Base-by-base conservation (phyloP, 2,113 vertebrate species). In the Eptatretus burgeri region DNA sequence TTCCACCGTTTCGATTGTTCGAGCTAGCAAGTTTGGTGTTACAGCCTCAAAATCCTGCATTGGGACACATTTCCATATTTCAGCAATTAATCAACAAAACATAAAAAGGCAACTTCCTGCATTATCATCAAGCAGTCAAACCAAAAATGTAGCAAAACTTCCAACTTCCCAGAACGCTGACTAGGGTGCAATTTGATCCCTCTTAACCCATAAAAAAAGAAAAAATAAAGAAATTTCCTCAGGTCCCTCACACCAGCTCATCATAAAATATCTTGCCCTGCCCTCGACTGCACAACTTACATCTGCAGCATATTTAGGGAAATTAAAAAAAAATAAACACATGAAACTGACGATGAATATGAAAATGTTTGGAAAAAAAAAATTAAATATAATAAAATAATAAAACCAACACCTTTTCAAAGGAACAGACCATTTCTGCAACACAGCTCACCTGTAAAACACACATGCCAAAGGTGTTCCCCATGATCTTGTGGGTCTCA, bases 381-480 rank as follows among this genome's bases (percentile, higher is more conserved):
- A 41, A 41, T n/a, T n/a, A n/a, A n/a, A n/a, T n/a, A n/a, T n/a
- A n/a, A n/a, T n/a, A 41, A 41, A 41, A 7, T 7, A 41, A 41
- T 3, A 27, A 49, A 14, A 17, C 50, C 20, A 9, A 17, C 50
- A 52, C 2, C 13, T 12, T 2, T 51, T 5, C 16, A 7, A 51
- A 5, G 7, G 63, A 1, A 2, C 1, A 1, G 7, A 0, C 1
- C 5, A 5, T 10, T 63, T 50, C 12, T 2, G 16, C 17, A 65
- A n/a, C 8, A 11, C 13, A 5, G 63, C 2, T 63, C 62, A 93
- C 89, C 84, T 96, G 89, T 2, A 95, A 71, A 20, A 98, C 78
- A 50, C 89, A 98, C 91, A 94, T 93, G 69, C 91, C 91, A 0
- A 75, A 98, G 0, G 89, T 98, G 71, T 93, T 95, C 14, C 91